Evolutionary conservation across 2,113 vertebrate species (phyloP).

Genomic region (Onychostoma macrolepis): DNA sequence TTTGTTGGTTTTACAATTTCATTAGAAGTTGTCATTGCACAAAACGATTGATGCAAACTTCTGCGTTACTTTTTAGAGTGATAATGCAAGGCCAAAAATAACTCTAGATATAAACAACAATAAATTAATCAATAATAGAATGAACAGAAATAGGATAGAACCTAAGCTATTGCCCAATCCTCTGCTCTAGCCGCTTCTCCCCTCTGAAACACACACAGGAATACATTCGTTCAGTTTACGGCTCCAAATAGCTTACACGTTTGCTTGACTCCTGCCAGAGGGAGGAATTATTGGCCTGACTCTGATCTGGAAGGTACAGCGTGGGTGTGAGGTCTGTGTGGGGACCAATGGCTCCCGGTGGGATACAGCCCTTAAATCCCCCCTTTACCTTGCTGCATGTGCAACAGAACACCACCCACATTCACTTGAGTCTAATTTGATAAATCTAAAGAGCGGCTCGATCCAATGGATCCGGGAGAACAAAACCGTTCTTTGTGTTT

Average conservation of each 20-base stretch:
- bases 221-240: background rate
- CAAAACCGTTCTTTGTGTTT: conserved; percentile 57
- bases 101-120: background rate
- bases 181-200: background rate
- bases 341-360: conserved; percentile 49
- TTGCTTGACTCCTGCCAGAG: conserved; percentile 41
- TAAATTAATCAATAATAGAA: background rate
- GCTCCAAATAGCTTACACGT: conserved; percentile 36
- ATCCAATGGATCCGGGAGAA: conserved; percentile 54
- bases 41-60: too few species aligned
- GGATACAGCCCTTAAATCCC: conserved; percentile 53
- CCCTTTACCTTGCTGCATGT: conserved; percentile 44
- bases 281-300: conserved; percentile 32
- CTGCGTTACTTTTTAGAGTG: too few species aligned
- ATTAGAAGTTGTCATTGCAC: background rate
- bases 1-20: background rate
- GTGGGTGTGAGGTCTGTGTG: conserved; percentile 50
- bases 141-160: background rate
- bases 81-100: background rate
- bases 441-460: conserved; percentile 54
- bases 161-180: background rate
- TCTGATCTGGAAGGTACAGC: conserved; percentile 45
- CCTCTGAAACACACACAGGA: background rate
- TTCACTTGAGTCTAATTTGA: conserved; percentile 55
- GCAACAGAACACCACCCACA: conserved; percentile 58